Evolutionary conservation across 2,797 vertebrate genomes (phyloP), one percentile per base, ranked within the genome.

Genomic region (Hoplostethus atlanticus): DNA sequence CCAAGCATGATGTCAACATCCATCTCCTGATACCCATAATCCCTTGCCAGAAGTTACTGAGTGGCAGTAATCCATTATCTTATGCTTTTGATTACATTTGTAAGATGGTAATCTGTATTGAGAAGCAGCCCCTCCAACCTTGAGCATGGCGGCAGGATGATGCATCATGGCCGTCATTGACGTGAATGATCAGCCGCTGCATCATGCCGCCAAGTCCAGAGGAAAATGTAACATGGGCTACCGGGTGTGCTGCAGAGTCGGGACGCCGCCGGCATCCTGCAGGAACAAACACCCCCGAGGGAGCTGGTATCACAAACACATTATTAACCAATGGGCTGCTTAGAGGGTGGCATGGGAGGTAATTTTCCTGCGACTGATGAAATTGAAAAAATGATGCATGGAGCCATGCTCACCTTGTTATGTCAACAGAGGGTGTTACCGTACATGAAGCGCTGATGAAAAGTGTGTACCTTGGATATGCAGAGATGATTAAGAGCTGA

Each of bases 331-430:
- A 72, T 55, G 6, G 34, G 57, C 54, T 69, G 55, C 6, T 61
- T 60, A 8, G 16, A 38, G 36, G 12, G n/a, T 21, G 8, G 34
- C 16, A 40, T 55, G 28, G 16, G 47, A 56, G 25, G 56, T 69
- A 17, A 79, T 85, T 83, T 85, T 21, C 25, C 30, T 69, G 51
- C 9, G 36, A 11, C 8, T 71, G 48, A 64, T 64, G 28, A 76
- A 78, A 79, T 77, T 73, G 64, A 21, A 69, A 76, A 80, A 77
- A 51, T 0, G n/a, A 72, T 61, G 60, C 65, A 40, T 64, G 36
- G 47, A 71, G 65, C 44, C 67, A 57, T 51, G 64, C 40, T 77
- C 60, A 81, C 57, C 73, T 71, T 42, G 60, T 76, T 69, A 68
- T 71, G 51, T 53, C 31, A 38, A 17, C 21, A n/a, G 38, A 2